These are phyloP conservation scores for Eilema sororculum DNA, from an alignment of 2,888 invertebrate genomes.

Conservation along the genomic window DNA sequence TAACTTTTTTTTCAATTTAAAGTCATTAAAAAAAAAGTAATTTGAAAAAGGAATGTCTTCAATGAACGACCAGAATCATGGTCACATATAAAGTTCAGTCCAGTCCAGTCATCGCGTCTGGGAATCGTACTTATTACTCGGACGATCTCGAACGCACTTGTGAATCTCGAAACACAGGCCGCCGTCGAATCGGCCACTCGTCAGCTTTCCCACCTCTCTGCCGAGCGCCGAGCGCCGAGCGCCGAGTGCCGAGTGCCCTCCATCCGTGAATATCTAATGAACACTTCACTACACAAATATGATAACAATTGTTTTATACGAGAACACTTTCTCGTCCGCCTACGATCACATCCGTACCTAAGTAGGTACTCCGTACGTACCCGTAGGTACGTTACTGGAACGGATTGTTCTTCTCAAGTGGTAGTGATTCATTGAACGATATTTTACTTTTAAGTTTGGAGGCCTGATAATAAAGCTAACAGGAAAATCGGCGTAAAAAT, in stretches of 20 bases:
- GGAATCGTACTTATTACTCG: conserved; percentile 73
- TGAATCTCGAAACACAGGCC: conserved; percentile 72
- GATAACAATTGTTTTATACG: conserved; percentile 58
- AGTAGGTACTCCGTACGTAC: too few species aligned
- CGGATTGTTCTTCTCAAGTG: conserved; percentile 30
- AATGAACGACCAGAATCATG: conserved; percentile 17
- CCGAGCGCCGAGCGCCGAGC: conserved; percentile 44
- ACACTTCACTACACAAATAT: conserved; percentile 64
- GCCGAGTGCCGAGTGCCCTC: conserved; percentile 51
- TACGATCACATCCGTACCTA: conserved; percentile 31
- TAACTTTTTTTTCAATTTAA: too few species aligned
- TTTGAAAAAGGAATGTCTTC: neutral
- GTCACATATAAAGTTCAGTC: conserved; percentile 49
- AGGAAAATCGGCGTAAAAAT: neutral
- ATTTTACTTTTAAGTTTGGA: conserved; percentile 36
- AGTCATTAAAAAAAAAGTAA: too few species aligned
- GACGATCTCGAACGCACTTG: conserved; percentile 58
- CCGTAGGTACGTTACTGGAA: conserved; percentile 17
- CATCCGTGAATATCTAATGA: conserved; percentile 75
- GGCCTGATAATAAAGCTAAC: neutral
- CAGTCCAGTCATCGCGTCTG: conserved; percentile 74
- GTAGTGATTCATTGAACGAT: conserved; percentile 31
- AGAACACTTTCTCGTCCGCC: conserved; percentile 44
- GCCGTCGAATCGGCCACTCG: conserved; percentile 73
- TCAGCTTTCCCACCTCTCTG: conserved; percentile 65